Conservation (phyloP, 2,113 vertebrate species). For the Prunella himalayana region DNA sequence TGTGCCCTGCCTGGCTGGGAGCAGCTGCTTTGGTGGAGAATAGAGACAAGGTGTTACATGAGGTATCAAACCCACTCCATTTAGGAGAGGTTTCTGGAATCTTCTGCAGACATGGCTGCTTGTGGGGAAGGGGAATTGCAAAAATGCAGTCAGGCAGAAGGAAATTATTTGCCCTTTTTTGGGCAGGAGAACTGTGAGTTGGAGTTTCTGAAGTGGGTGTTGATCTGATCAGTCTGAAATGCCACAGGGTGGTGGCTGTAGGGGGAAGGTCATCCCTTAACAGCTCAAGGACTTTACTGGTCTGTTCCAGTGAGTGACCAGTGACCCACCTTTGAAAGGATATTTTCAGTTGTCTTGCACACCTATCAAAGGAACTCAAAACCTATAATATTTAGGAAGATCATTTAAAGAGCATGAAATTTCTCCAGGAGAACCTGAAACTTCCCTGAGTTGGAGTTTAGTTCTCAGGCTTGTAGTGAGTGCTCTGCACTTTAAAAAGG, state of each 20-base stretch:
- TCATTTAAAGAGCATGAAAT: neutral
- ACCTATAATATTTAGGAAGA: neutral
- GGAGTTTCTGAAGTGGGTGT: neutral
- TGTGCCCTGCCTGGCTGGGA: neutral
- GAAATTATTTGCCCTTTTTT: neutral
- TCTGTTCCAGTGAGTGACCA: neutral
- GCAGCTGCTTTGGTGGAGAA: neutral
- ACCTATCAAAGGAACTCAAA: neutral
- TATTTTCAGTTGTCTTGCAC: neutral
- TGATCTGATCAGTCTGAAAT: neutral
- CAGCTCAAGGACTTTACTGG: neutral
- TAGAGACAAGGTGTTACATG: neutral
- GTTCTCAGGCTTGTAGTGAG: neutral
- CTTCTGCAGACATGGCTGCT: neutral
- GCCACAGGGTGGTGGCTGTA: neutral
- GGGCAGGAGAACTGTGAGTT: neutral
- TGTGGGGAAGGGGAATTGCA: neutral
- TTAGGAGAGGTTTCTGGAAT: neutral
- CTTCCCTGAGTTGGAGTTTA: neutral
- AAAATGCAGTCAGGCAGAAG: fast-evolving
- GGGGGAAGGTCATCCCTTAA: neutral
- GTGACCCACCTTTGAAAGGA: neutral
- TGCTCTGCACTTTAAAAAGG: neutral
- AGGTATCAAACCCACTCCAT: fast-evolving
- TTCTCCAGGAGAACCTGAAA: neutral